Base-by-base conservation (phyloP, 1,140 invertebrate genomes). In the Cepaea nemoralis region DNA sequence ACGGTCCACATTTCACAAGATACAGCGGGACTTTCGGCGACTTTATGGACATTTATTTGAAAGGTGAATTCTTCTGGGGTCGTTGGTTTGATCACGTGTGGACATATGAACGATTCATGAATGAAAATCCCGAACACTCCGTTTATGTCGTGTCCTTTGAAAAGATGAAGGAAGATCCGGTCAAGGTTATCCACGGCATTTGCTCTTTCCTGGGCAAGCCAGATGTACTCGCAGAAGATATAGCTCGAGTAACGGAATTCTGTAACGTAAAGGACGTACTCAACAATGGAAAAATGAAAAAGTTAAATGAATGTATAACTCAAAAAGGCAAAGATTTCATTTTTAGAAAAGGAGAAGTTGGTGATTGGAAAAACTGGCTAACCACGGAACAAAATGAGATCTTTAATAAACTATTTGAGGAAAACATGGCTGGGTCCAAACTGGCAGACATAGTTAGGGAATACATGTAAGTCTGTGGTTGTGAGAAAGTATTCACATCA, bases 131-230 rank as follows among this genome's bases (percentile, higher is more conserved):
- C 1, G 69, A 40, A 2, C 10, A n/a, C 24, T 14, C 33, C 14
- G 35, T 71, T 10, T 71, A n/a, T 27, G 19, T 71, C 24, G 8
- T 40, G 37, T 40, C 69, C 6, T 71, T n/a, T 27, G 69, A 71
- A n/a, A 71, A 71, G 24, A 71, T 71, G 69, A 71, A 71, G 8
- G 35, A 71, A 22, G 31, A 37, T n/a, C 69, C 69, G n/a, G 69
- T 39, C n/a, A 33, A 71, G 24, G 35, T 22, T 19, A 71, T 45
- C 22, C 22, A 22, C 39, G 69, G 24, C 22, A 35, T 71, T 2
- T 71, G 69, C 69, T 1, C 22, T 24, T 71, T 71, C 40, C 40
- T 71, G 24, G 69, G 24, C 5, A 39, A 45, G 69, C 69, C 69
- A 45, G 69, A 71, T 27, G 5, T 24, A 19, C 40, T 71, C 14